Conservation (phyloP, 2,888 invertebrate genomes). For the Himalopsyche kuldschensis region DNA sequence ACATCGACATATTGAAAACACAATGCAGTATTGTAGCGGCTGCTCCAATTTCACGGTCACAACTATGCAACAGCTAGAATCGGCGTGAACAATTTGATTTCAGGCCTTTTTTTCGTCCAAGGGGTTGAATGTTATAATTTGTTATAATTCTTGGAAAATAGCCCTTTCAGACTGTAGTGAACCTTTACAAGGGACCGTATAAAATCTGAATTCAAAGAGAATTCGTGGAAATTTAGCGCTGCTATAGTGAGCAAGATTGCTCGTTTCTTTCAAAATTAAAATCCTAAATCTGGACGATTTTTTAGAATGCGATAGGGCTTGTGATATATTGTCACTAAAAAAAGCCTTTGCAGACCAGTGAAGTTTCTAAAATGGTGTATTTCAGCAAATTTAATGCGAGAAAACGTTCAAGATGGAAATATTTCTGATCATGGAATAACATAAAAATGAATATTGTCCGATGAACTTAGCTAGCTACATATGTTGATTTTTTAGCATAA, state of each 20-base stretch:
- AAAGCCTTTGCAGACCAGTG: no score
- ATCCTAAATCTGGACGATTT: neutral
- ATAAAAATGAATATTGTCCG: no score
- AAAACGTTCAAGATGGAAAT: no score
- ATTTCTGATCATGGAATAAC: no score
- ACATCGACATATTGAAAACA: slow-evolving; percentile 13
- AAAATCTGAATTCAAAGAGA: slow-evolving; percentile 14
- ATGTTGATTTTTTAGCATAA: no score
- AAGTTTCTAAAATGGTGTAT: no score
- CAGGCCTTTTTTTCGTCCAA: slow-evolving; percentile 9
- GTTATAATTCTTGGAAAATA: slow-evolving; percentile 29
- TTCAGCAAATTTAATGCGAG: no score
- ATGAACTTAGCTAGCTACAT: no score
- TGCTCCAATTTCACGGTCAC: slow-evolving; percentile 7
- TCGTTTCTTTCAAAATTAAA: neutral
- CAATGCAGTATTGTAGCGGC: slow-evolving; percentile 10
- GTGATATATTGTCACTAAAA: no score
- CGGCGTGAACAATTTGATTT: slow-evolving; percentile 14
- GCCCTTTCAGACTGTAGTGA: neutral
- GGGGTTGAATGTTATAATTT: slow-evolving; percentile 21
- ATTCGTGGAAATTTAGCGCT: slow-evolving; percentile 14
- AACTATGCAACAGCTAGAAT: neutral
- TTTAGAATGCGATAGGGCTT: no score
- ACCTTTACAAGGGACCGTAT: neutral
- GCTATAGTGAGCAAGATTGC: neutral